phyloP scores from a whole-genome alignment of 2,113 vertebrate genomes.

The Gymnobelideus leadbeateri region DNA sequence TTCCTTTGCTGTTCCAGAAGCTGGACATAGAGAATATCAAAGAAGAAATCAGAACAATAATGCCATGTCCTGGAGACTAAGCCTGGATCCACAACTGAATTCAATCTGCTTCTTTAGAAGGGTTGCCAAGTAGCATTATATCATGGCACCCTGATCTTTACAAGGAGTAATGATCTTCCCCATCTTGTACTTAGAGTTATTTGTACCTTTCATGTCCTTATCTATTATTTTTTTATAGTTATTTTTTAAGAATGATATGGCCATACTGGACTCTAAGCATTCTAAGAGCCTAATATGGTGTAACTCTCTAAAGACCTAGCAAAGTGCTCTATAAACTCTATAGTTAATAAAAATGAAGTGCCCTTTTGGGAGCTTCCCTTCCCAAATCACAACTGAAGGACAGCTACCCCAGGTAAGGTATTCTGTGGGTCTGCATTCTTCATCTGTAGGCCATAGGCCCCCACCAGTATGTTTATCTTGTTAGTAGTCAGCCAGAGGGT shows the following conservation, averaged over 20 bases:
- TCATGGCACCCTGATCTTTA: neutral
- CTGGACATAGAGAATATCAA: neutral
- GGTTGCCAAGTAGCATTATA: neutral
- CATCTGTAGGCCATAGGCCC: neutral
- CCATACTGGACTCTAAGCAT: neutral
- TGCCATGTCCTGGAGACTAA: neutral
- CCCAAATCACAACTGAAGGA: neutral
- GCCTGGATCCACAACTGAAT: neutral
- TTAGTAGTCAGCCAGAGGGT: neutral
- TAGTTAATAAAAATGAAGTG: neutral
- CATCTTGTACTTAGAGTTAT: neutral
- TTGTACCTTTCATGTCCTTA: neutral
- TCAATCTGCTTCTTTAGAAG: neutral
- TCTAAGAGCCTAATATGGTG: neutral
- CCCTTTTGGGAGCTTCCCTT: neutral
- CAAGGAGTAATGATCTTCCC: neutral
- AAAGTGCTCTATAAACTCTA: neutral
- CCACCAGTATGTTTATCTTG: neutral
- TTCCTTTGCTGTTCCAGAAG: neutral
- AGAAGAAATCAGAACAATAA: neutral
- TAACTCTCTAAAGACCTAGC: neutral
- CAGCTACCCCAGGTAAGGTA: neutral
- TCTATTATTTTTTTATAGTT: neutral
- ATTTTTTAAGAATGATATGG: neutral
- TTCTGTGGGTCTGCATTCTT: neutral